Conservation (phyloP, 2,113 vertebrate genomes). For the Charina bottae region DNA sequence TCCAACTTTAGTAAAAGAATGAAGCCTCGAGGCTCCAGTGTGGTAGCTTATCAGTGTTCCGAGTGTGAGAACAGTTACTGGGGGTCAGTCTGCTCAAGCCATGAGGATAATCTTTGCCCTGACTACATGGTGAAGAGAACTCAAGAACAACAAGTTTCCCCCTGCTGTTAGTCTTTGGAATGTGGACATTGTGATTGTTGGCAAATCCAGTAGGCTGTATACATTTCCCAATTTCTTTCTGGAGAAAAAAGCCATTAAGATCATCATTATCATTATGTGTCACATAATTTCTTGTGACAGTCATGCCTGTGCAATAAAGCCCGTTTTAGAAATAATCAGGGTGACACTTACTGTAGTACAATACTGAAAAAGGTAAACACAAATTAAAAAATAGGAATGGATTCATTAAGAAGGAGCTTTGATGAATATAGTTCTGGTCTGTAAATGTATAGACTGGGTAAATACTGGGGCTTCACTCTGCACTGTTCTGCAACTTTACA, state of each 20-base stretch:
- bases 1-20: not conserved
- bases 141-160: not conserved
- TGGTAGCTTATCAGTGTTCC: not conserved
- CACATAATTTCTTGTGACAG: not conserved
- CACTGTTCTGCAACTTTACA: not conserved
- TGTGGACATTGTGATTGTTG: not conserved
- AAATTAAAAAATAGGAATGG: not conserved
- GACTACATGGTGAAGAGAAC: not conserved
- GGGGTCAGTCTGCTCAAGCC: not conserved
- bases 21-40: not conserved
- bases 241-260: not conserved
- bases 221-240: not conserved
- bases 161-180: not conserved
- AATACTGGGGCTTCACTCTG: not conserved
- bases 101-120: not conserved
- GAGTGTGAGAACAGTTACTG: not conserved
- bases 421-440: not conserved
- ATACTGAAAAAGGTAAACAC: not conserved
- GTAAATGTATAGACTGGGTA: not conserved
- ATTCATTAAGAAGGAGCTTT: not conserved
- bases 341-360: not conserved
- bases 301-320: not conserved
- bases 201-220: not conserved
- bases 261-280: not conserved
- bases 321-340: not conserved